phyloP scores from a whole-genome alignment of 2,888 invertebrate genomes.

The Petrolisthes cinctipes region DNA sequence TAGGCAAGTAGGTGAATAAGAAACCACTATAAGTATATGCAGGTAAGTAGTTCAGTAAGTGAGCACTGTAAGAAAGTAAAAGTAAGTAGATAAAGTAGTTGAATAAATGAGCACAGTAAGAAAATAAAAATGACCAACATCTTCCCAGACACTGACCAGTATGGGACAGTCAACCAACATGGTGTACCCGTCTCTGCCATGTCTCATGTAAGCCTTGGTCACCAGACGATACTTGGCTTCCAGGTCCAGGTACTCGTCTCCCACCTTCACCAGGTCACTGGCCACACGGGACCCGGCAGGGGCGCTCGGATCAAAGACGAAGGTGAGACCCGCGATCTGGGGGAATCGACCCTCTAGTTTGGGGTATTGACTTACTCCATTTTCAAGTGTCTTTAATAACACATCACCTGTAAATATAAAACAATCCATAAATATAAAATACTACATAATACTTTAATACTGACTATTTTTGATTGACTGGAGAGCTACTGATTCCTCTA shows the following conservation, averaged over 20 bases:
- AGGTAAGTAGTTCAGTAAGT: too few relatives aligned
- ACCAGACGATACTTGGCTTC: slow-evolving; percentile 82
- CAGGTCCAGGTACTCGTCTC: slow-evolving; percentile 83
- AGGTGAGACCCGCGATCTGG: slow-evolving; percentile 78
- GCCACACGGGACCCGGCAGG: slow-evolving; percentile 77
- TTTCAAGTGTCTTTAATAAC: slow-evolving; percentile 82
- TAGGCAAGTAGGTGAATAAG: too few relatives aligned
- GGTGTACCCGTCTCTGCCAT: slow-evolving; percentile 88
- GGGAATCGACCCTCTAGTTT: slow-evolving; percentile 90
- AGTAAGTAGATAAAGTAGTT: too few relatives aligned
- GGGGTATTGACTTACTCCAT: slow-evolving; percentile 87
- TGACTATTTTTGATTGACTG: background rate
- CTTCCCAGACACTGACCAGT: slow-evolving; percentile 74
- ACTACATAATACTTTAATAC: background rate
- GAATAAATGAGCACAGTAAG: too few relatives aligned
- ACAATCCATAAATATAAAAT: background rate
- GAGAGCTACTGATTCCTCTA: too few relatives aligned
- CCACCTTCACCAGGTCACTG: slow-evolving; percentile 81
- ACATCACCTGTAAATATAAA: slow-evolving; percentile 74
- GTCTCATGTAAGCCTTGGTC: slow-evolving; percentile 84
- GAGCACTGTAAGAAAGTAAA: too few relatives aligned
- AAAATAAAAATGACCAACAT: too few relatives aligned
- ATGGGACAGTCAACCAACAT: slow-evolving; percentile 82
- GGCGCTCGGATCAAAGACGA: slow-evolving; percentile 71
- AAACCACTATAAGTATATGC: too few relatives aligned